Base-by-base conservation (phyloP, 2,113 vertebrate genomes). In the Sinocyclocheilus anshuiensis region DNA sequence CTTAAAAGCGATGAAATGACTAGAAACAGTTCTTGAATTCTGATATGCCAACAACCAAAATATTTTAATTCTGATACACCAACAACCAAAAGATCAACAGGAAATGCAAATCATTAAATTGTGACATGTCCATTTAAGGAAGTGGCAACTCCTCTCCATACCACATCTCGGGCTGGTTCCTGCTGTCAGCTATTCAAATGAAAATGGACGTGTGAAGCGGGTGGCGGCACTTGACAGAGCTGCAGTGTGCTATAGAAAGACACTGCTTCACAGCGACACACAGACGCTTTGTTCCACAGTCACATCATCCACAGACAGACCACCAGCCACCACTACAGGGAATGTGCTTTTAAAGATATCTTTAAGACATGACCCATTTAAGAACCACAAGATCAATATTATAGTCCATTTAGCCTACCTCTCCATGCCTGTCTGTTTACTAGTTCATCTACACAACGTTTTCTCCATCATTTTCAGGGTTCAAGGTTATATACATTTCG, bases 251-350 rank as follows among this genome's bases (percentile, higher is more conserved):
- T 33, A 90, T 61, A 89, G 79, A 86, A 81, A 29, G 77, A 81
- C 82, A 65, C 86, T 86, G 89, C 88, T 72, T n/a, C 69, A 29
- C 42, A 81, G n/a, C 74, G 67, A 89, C 76, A 87, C 80, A 89
- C 79, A 24, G 29, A 83, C 16, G 36, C 82, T 89, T 89, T 92
- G 88, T 90, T 55, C 39, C 74, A 76, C 26, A 24, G 22, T 36
- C 59, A 57, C 45, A 53, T 71, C 65, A 69, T 74, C 33, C n/a
- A 86, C 29, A 55, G 33, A 89, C 71, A 55, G 33, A 89, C 77
- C 50, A 13, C 4, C 22, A 89, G 89, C 61, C 50, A 36, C 77
- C 83, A 57, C 76, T 36, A 36, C 5, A 45, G 20, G 8, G n/a
- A 45, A 53, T 33, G 76, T 12, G 24, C 48, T 33, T 11, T 10